phyloP scores from a whole-genome alignment of 2,888 invertebrate genomes.

The Gastracanthus pulcherrimus region DNA sequence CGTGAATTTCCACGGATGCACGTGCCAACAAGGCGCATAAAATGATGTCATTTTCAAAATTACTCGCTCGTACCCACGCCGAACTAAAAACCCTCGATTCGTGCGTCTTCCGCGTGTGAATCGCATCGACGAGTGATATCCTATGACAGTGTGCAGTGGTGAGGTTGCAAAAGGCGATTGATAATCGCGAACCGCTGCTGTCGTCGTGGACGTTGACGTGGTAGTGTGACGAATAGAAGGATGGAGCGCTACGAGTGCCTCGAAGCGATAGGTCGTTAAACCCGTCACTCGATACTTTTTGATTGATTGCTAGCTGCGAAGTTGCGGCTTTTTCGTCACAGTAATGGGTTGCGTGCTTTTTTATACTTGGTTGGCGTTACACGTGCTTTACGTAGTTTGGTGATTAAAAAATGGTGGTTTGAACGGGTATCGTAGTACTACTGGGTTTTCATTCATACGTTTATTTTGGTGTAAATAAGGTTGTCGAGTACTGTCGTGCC shows the following conservation, averaged over 20 bases:
- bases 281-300: conserved; percentile 13
- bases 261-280: conserved; percentile 30
- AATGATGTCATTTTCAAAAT: background rate
- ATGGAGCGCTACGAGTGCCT: background rate
- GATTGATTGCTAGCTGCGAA: conserved; percentile 7
- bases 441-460: no score
- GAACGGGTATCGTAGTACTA: no score
- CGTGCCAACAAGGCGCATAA: background rate
- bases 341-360: no score
- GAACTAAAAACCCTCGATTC: background rate
- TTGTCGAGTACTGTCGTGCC: no score
- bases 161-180: background rate
- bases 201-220: background rate
- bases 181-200: background rate
- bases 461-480: no score
- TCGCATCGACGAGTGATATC: background rate
- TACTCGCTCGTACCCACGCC: no score
- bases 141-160: no score
- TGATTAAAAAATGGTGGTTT: no score
- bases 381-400: no score
- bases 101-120: background rate
- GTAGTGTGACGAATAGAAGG: background rate
- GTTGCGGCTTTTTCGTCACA: background rate
- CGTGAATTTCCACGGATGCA: background rate
- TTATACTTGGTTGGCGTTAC: background rate